Percentiles rank a stretch among this genome's conserved stretches.
These are phyloP conservation scores for Sclerurus mexicanus DNA, from an alignment of 2,113 vertebrate genomes.

Conservation along the genomic window DNA sequence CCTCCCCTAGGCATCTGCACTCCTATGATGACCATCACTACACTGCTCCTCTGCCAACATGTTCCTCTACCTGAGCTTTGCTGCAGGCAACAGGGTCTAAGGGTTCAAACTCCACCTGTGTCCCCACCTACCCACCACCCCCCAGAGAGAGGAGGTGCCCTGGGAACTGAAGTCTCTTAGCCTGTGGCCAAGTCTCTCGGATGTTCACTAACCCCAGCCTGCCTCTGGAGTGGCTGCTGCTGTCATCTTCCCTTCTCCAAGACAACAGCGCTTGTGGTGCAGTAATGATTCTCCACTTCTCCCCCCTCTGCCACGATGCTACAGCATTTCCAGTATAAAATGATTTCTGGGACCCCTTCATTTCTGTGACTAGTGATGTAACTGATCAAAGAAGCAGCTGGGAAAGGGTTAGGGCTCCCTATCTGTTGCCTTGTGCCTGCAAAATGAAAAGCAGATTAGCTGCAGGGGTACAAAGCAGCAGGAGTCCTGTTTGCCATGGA, in stretches of 20 bases:
- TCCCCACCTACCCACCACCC: background rate
- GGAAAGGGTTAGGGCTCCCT: background rate
- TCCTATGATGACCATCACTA: background rate
- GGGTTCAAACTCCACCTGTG: background rate
- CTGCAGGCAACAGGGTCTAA: background rate
- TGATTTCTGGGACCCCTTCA: background rate
- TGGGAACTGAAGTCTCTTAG: background rate
- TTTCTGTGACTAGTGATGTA: background rate
- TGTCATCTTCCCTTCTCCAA: background rate
- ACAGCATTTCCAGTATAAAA: background rate
- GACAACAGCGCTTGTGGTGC: accelerated
- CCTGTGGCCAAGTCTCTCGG: background rate
- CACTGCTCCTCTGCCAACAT: background rate
- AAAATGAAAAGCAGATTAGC: background rate
- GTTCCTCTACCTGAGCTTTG: background rate
- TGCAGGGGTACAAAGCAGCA: accelerated
- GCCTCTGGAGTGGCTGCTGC: background rate
- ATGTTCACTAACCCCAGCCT: background rate
- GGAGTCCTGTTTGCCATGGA: background rate
- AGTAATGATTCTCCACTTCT: background rate
- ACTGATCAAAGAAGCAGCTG: background rate
- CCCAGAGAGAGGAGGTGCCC: background rate
- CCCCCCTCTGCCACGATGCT: background rate
- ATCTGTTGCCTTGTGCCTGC: background rate
- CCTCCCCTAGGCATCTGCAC: background rate